These are phyloP conservation scores for Gopherus flavomarginatus DNA, from an alignment of 2,113 vertebrate species.

Conservation along the genomic window DNA sequence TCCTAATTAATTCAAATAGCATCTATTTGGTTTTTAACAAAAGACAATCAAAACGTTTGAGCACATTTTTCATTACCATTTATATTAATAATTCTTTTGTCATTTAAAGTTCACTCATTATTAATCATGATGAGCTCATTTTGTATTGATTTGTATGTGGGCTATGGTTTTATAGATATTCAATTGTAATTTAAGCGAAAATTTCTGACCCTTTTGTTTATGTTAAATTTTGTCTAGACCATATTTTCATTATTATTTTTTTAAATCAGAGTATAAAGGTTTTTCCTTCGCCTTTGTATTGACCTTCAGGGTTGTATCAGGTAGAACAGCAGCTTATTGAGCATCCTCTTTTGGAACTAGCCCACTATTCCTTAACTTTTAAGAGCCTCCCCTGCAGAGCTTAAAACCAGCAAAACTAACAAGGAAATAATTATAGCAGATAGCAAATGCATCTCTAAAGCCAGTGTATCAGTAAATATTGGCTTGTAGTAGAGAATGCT, in stretches of 20 bases:
- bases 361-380: background rate
- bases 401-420: background rate
- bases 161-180: background rate
- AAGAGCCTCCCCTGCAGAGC: background rate
- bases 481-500: rapidly evolving
- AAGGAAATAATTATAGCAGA: background rate
- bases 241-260: background rate
- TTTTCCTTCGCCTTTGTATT: background rate
- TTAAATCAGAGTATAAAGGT: background rate
- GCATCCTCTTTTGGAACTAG: rapidly evolving
- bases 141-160: background rate
- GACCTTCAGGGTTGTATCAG: rapidly evolving
- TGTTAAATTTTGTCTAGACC: background rate
- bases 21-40: background rate
- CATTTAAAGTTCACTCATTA: background rate
- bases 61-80: background rate
- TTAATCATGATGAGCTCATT: background rate
- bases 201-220: background rate
- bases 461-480: background rate
- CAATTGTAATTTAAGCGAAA: background rate
- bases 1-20: background rate
- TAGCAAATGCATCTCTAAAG: background rate
- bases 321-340: background rate
- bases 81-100: background rate
- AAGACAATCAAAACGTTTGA: background rate